These are phyloP conservation scores for Tetramorium bicarinatum DNA, from an alignment of 2,888 invertebrate species.

Conservation along the genomic window DNA sequence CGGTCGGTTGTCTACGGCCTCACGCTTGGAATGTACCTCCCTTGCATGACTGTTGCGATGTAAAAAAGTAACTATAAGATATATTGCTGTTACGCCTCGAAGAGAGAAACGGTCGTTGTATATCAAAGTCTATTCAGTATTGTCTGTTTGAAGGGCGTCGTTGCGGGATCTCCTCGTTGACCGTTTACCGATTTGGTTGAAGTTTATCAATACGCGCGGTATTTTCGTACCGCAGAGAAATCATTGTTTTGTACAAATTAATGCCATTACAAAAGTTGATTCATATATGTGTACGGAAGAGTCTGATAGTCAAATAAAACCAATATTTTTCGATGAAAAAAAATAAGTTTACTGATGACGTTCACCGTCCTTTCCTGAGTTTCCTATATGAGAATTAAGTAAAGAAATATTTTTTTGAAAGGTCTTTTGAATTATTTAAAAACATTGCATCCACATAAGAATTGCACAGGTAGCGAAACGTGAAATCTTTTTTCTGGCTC, in stretches of 20 bases:
- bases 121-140: constrained; percentile 57
- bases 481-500: constrained; percentile 11
- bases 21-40: constrained; percentile 48
- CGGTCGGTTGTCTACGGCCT: constrained; percentile 23
- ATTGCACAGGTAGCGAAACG: not conserved
- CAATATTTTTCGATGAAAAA: constrained; percentile 61
- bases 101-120: constrained; percentile 51
- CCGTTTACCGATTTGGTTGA: constrained; percentile 57
- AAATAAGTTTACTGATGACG: not conserved
- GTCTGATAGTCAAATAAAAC: constrained; percentile 67
- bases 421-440: not conserved
- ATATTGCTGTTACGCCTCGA: constrained; percentile 63
- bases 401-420: not conserved
- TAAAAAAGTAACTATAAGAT: constrained; percentile 51
- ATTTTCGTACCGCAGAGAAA: constrained; percentile 60
- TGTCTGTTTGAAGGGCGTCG: constrained; percentile 54
- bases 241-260: constrained; percentile 72
- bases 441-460: not conserved
- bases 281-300: constrained; percentile 60
- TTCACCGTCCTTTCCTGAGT: not conserved
- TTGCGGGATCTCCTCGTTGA: constrained; percentile 60
- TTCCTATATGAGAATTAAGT: not conserved
- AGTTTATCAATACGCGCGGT: constrained; percentile 49
- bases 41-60: constrained; percentile 36
- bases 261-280: constrained; percentile 58